Base-by-base conservation (phyloP, 2,797 vertebrate genomes). In the Sparidentex hasta region DNA sequence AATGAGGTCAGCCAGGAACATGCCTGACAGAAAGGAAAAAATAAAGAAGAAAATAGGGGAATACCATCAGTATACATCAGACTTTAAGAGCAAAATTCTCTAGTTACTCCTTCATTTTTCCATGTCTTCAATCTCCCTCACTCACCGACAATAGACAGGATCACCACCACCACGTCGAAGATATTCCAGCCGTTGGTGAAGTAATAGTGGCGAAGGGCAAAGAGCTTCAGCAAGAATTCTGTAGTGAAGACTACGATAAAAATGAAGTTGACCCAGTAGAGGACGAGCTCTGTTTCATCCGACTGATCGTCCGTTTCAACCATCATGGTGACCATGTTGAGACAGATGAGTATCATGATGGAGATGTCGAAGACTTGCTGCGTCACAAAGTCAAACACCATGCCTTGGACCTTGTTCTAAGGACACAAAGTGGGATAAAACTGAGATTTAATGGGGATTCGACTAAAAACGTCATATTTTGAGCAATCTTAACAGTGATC, bases 291-390 rank as follows among this genome's bases (percentile, higher is more conserved):
- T 17, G 98, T 98, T 89, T 99, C 96, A 56, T 95, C 84, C 48
- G 96, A 99, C 83, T 99, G 98, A 0, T 97, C 97, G 0, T 99
- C 98, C 0, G 98, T 99, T 94, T 99, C 98, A 88, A 99, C 98
- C 98, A 99, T 99, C 98, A 99, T 99, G 20, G 98, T 99, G 64
- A 99, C 98, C 98, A 99, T 99, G 95, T 99, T 99, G 91, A 99
- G 97, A 95, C 98, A 99, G 81, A 99, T 99, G 74, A 99, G 96
- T 77, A 99, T 98, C 98, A 99, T 99, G 93, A 99, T 99, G 84
- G 97, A 95, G 21, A 99, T 99, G 90, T 99, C 98, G 41, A 99
- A 99, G 1, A 98, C 98, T 92, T 99, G 98, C 91, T 99, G 98
- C 0, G 97, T 98, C 61, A 99, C 98, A 72, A 99, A 98, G 93